Conservation (phyloP, 2,888 invertebrate genomes). For the Erpobdella octoculata region DNA sequence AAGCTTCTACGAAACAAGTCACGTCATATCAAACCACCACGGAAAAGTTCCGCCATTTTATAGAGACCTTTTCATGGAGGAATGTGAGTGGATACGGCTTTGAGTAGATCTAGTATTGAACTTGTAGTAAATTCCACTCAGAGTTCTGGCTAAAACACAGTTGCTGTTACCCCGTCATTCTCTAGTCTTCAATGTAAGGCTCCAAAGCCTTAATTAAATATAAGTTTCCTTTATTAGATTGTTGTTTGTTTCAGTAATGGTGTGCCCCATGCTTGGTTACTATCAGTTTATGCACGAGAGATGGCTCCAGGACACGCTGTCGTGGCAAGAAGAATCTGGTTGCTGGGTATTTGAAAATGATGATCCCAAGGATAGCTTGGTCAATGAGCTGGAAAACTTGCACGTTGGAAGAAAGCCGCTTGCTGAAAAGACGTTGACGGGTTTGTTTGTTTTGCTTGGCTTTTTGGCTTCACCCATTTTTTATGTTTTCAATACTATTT, state of each 20-base stretch:
- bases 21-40: background rate
- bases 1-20: background rate
- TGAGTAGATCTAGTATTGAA: too few relatives aligned
- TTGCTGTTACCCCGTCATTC: too few relatives aligned
- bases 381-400: background rate
- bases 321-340: background rate
- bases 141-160: too few relatives aligned
- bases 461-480: too few relatives aligned
- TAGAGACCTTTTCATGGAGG: background rate
- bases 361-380: background rate
- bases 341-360: background rate
- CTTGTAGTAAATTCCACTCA: too few relatives aligned
- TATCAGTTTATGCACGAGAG: conserved; percentile 3
- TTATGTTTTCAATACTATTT: too few relatives aligned
- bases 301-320: background rate
- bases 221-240: too few relatives aligned
- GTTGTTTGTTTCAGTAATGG: background rate
- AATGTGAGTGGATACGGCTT: background rate
- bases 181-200: too few relatives aligned
- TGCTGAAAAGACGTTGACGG: background rate
- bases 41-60: background rate
- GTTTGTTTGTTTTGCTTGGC: too few relatives aligned
- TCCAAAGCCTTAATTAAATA: too few relatives aligned
- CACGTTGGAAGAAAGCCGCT: background rate
- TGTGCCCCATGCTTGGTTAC: conserved; percentile 5